Evolutionary conservation across 2,797 vertebrate species (phyloP), one percentile per base, ranked within the genome.

Genomic region (Ispidina picta): DNA sequence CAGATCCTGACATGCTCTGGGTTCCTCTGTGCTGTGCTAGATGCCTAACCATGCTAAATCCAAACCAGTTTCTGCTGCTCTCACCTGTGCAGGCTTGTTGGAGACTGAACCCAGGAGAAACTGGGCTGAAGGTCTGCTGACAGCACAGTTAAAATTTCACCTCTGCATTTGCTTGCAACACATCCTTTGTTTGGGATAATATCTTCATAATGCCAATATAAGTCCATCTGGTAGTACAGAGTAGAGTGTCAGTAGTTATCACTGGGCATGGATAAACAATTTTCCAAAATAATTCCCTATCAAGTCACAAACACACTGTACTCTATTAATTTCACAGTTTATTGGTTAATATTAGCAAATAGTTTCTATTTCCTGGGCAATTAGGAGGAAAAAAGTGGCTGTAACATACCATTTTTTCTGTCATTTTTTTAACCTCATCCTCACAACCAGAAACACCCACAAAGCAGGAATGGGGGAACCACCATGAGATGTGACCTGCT

Each of bases 41-140:
- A 13, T 85, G 49, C 43, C 35, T 85, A 55, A 41, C 43, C 29
- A 4, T 35, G 66, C 71, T 76, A 55, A 29, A 70, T 37, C 43
- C 43, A 60, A 39, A 25, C 23, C 59, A 44, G 20, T 7, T 74
- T 52, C 69, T 43, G 46, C 33, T 68, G 49, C 71, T 73, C 56
- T 48, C 58, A 48, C 58, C 54, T 87, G 91, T n/a, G 43, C 15
- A 64, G 58, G 68, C 83, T 84, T 88, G 92, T 26, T 82, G 43
- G 28, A 80, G 39, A 31, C 46, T 37, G 66, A 70, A 78, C 29
- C 29, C 56, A 74, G 37, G n/a, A 88, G 71, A 64, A 91, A 70
- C 15, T 10, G 7, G 23, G 31, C 26, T 69, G 39, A 60, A 85
- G 56, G 33, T 6, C 35, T 78, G 60, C 39, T 79, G 77, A 79